These are phyloP conservation scores for Zalophus californianus DNA, from an alignment of 2,797 vertebrate genomes.

Conservation along the genomic window DNA sequence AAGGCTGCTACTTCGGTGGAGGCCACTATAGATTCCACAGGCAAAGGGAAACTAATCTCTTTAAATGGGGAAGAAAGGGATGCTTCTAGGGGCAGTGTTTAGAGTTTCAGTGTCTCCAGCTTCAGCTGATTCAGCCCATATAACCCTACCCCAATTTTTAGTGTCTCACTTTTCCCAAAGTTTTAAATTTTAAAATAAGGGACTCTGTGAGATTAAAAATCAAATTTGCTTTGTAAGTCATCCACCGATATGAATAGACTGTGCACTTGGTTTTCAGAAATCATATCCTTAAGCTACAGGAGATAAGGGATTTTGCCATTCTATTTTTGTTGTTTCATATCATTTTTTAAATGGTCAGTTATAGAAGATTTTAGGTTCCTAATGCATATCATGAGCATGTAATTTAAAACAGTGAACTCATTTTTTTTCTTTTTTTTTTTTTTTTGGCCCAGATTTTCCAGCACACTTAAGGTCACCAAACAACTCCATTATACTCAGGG, in stretches of 20 bases:
- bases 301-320: not conserved
- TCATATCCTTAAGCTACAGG: not conserved
- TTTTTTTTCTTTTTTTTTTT: constrained; percentile 34
- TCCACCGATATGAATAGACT: not conserved
- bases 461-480: not conserved
- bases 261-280: not conserved
- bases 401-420: not conserved
- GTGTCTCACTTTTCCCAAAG: not conserved
- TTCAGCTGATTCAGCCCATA: not conserved
- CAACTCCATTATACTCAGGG: not conserved
- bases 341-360: not conserved
- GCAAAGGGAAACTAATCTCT: not conserved
- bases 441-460: not conserved
- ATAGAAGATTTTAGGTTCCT: not conserved
- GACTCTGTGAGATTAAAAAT: not conserved
- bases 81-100: not conserved
- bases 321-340: not conserved
- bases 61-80: not conserved
- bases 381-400: not conserved
- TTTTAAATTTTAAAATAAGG: constrained; percentile 28
- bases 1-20: not conserved
- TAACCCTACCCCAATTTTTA: not conserved
- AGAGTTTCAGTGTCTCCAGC: not conserved
- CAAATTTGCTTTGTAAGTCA: not conserved
- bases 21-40: not conserved